A percentile compares a stretch with the other conserved stretches of the same genome.
phyloP scores from a whole-genome alignment of 2,797 vertebrate species.

The Distichodus sexfasciatus region DNA sequence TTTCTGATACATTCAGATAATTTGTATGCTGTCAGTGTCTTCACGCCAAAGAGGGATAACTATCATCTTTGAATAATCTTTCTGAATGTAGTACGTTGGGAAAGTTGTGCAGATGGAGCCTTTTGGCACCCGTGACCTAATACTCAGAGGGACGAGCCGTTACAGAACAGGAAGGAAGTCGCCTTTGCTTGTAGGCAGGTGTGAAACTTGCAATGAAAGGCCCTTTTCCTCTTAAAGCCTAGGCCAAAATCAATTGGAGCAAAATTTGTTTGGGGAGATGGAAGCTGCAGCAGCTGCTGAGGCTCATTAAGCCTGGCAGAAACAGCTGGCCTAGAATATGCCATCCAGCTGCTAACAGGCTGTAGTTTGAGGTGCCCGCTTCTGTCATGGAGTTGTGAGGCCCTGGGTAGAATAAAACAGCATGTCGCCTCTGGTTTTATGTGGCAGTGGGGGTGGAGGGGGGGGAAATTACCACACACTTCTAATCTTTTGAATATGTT shows the following conservation, averaged over 20 bases:
- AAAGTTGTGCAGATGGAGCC: no score
- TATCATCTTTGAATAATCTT: neutral
- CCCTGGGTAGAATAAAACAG: neutral
- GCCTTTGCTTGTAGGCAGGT: conserved; percentile 22
- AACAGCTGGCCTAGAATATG: conserved; percentile 66
- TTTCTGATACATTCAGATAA: no score
- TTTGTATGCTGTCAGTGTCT: no score
- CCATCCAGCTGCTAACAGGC: conserved; percentile 64
- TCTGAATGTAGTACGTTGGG: no score
- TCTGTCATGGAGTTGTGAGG: neutral
- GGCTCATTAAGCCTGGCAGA: conserved; percentile 57
- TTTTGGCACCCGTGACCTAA: neutral
- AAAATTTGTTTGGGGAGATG: neutral
- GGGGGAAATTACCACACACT: no score
- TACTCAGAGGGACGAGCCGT: neutral
- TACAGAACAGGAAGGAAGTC: conserved; percentile 17
- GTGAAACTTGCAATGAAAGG: neutral
- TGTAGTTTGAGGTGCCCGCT: conserved; percentile 18
- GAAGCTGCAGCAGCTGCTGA: conserved; percentile 57
- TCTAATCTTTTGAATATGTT: neutral
- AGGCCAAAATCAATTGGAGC: neutral
- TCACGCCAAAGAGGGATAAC: no score
- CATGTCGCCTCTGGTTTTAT: no score
- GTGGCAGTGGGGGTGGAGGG: no score
- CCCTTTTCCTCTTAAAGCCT: neutral